Evolutionary conservation across 2,797 vertebrate genomes (phyloP).

Genomic region (Champsocephalus esox): DNA sequence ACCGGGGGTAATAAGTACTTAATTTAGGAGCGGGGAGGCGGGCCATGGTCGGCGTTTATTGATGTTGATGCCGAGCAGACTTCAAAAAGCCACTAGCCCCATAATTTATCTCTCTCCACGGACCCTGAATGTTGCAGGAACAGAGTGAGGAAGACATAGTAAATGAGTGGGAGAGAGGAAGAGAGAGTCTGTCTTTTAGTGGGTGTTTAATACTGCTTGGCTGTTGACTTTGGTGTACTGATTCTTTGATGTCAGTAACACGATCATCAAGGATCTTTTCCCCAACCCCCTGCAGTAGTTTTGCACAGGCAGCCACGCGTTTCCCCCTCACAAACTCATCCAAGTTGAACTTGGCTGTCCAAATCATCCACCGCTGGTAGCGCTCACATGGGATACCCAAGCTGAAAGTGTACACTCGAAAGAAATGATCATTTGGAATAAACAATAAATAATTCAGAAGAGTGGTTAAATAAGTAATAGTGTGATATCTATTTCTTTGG

Average conservation of each 20-base stretch:
- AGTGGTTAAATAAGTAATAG: constrained; percentile 85
- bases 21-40: constrained; percentile 79
- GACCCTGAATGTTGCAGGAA: constrained; percentile 74
- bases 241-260: constrained; percentile 83
- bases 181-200: constrained; percentile 64
- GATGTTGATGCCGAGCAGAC: constrained; percentile 79
- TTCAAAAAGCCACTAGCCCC: constrained; percentile 80
- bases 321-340: constrained; percentile 67
- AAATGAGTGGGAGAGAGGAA: constrained; percentile 68
- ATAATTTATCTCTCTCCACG: constrained; percentile 79
- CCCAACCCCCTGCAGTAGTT: constrained; percentile 71
- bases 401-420: constrained; percentile 77
- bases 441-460: constrained; percentile 85
- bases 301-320: constrained; percentile 57
- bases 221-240: constrained; percentile 77
- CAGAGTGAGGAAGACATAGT: constrained; percentile 63
- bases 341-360: constrained; percentile 74
- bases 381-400: constrained; percentile 76
- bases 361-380: constrained; percentile 65
- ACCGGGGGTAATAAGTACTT: constrained; percentile 80
- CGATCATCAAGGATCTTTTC: constrained; percentile 77
- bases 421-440: constrained; percentile 81
- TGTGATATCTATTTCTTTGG: constrained; percentile 84
- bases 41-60: constrained; percentile 76
- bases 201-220: constrained; percentile 77